Percentiles rank a stretch among this genome's conserved stretches.
These are phyloP conservation scores for Lichenostomus cassidix DNA, from an alignment of 2,113 vertebrate genomes.

Conservation along the genomic window DNA sequence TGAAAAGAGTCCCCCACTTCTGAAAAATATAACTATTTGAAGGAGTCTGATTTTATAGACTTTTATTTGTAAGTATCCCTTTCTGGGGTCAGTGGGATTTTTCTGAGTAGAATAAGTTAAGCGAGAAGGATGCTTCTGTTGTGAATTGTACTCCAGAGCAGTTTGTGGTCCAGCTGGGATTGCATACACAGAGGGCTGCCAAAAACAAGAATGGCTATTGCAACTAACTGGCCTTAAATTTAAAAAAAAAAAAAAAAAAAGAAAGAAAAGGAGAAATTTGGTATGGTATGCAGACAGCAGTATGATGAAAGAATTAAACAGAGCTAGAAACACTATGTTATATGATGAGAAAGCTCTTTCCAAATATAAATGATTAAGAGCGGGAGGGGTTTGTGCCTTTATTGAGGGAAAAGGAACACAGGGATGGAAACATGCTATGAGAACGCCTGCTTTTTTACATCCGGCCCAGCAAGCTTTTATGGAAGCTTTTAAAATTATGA, in stretches of 20 bases:
- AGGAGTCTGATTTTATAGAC: neutral
- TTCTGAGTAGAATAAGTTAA: neutral
- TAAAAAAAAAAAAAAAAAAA: neutral
- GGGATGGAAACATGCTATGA: neutral
- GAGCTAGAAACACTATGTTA: neutral
- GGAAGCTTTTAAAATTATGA: slow-evolving; percentile 40
- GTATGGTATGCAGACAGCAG: neutral
- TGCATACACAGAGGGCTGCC: neutral
- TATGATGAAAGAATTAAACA: neutral
- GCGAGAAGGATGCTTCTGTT: neutral
- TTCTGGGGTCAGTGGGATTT: neutral
- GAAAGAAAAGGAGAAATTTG: neutral
- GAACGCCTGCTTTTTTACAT: neutral
- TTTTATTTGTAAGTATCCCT: neutral
- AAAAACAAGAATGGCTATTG: neutral
- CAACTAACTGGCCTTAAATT: neutral
- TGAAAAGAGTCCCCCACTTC: neutral
- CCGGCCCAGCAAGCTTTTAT: neutral
- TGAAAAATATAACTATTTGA: neutral
- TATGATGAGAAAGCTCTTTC: neutral
- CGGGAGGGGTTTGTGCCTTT: neutral
- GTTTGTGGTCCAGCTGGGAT: neutral
- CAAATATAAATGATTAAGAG: neutral
- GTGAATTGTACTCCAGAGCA: neutral
- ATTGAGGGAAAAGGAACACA: neutral